Base-by-base conservation (phyloP, 2,797 vertebrate species). In the Oophaga sylvatica region DNA sequence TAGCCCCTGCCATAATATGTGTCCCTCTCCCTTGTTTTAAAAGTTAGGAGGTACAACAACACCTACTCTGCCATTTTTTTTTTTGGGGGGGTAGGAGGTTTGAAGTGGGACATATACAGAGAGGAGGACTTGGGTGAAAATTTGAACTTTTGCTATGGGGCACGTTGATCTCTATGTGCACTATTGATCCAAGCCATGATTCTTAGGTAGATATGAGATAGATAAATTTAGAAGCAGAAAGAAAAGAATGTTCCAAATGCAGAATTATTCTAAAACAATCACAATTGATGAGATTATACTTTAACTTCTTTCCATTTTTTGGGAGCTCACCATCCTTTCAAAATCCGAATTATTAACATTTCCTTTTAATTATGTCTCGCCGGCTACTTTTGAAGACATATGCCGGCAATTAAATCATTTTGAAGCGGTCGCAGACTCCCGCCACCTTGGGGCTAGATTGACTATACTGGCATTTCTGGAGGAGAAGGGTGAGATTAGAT, bases 331-430 rank as follows among this genome's bases (percentile, higher is more conserved):
- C 53, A 11, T 12, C 73, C 73, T 77, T 77, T 56, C 13, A 26
- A 73, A 56, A 16, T 56, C 12, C 53, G 16, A 57, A 17, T 57
- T 53, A 15, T n/a, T 26, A 56, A 7, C 12, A 79, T 29, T n/a
- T 16, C 2, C 57, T 59, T 59, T 31, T 79, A 79, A 20, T 79
- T 80, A 4, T 31, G 4, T 35, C 57, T 35, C 11, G 0, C 26
- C 81, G 10, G 3, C 26, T 83, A 26, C 67, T 57, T 83, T 83
- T 83, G 57, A 84, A 76, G 15, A 19, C 15, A 13, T 77, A 19
- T 19, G 11, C 12, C 62, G 41, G 57, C 26, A 84, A 84, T 60
- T 31, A 62, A n/a, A 65, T n/a, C 3, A 78, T 67, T 35, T 5
- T 56, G 35, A 78, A 7, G 63, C 13, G 17, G 75, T 19, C 22